A percentile compares a stretch with the other conserved stretches of the same genome.
phyloP scores from a whole-genome alignment of 2,113 vertebrate genomes.

The Arothron firmamentum region DNA sequence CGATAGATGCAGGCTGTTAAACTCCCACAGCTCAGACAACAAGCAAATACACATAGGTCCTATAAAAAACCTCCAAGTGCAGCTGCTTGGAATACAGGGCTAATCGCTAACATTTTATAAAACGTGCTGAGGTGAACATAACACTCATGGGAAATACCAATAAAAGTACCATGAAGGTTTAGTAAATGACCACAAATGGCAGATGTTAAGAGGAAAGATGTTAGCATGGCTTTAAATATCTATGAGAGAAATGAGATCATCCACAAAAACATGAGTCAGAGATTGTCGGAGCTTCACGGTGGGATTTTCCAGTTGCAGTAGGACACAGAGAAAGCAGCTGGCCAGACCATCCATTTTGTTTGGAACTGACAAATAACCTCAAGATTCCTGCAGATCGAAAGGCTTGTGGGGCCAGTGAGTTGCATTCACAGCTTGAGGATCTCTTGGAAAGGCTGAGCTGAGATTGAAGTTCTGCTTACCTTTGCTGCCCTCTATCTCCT shows the following conservation, averaged over 20 bases:
- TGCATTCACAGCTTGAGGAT: not conserved
- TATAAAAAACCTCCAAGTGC: conserved; percentile 31
- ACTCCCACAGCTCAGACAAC: conserved; percentile 20
- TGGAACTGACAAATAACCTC: not conserved
- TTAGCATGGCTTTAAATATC: not conserved
- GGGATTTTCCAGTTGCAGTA: not conserved
- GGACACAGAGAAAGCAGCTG: conserved; percentile 2
- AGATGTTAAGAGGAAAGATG: not conserved
- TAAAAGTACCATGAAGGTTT: conserved; percentile 5
- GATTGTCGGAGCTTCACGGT: not conserved
- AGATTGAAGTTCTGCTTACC: conserved; percentile 58
- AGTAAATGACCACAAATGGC: conserved; percentile 14
- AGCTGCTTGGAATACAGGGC: conserved; percentile 62
- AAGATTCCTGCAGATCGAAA: conserved; percentile 26
- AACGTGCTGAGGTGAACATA: conserved; percentile 8
- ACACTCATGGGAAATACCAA: conserved; percentile 5
- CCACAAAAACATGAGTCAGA: not conserved
- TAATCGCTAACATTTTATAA: conserved; percentile 16
- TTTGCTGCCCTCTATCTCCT: conserved; percentile 73
- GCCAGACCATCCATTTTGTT: conserved; percentile 15
- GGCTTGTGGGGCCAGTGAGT: not conserved
- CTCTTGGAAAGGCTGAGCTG: not conserved
- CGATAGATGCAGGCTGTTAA: no score
- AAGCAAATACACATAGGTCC: conserved; percentile 52
- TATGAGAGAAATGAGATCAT: not conserved